phyloP scores from a whole-genome alignment of 2,888 invertebrate genomes.

The Pristionchus exspectatus region DNA sequence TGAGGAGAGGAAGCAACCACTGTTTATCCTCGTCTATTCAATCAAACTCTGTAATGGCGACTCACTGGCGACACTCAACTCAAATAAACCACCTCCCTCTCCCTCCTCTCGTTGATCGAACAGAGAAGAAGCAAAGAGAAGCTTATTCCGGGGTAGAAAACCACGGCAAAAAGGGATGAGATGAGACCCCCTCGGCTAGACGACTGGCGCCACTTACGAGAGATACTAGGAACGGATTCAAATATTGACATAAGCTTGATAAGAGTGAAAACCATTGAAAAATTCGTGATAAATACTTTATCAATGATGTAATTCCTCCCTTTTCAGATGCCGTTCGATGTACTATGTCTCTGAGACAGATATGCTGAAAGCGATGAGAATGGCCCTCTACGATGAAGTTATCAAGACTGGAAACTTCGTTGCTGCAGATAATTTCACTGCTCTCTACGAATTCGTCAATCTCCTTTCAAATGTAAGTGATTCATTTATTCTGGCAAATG shows the following conservation, averaged over 20 bases:
- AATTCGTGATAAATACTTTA: not conserved
- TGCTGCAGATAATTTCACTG: slow-evolving; percentile 74
- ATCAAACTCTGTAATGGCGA: slow-evolving; percentile 52
- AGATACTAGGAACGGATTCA: not conserved
- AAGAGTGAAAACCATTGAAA: not conserved
- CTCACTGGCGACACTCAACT: slow-evolving; percentile 51
- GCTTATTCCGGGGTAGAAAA: slow-evolving; percentile 5
- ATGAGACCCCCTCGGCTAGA: slow-evolving; percentile 33
- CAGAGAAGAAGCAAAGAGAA: slow-evolving; percentile 35
- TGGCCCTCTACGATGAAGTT: slow-evolving; percentile 75
- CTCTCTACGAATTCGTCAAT: slow-evolving; percentile 74
- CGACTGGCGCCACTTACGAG: slow-evolving; percentile 11
- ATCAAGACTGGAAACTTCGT: slow-evolving; percentile 59
- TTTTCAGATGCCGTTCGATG: slow-evolving; percentile 71
- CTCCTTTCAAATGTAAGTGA: slow-evolving; percentile 74
- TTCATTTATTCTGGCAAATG: no score
- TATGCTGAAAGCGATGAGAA: slow-evolving; percentile 76
- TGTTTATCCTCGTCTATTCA: slow-evolving; percentile 28
- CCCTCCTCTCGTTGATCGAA: not conserved
- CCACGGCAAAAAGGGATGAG: slow-evolving; percentile 30
- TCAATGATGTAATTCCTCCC: not conserved
- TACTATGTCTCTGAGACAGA: slow-evolving; percentile 78
- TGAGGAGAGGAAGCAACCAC: not conserved
- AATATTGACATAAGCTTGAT: not conserved
- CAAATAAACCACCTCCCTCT: slow-evolving; percentile 22